Evolutionary conservation across 2,797 vertebrate genomes (phyloP).

Genomic region (Lindbergichthys nudifrons): DNA sequence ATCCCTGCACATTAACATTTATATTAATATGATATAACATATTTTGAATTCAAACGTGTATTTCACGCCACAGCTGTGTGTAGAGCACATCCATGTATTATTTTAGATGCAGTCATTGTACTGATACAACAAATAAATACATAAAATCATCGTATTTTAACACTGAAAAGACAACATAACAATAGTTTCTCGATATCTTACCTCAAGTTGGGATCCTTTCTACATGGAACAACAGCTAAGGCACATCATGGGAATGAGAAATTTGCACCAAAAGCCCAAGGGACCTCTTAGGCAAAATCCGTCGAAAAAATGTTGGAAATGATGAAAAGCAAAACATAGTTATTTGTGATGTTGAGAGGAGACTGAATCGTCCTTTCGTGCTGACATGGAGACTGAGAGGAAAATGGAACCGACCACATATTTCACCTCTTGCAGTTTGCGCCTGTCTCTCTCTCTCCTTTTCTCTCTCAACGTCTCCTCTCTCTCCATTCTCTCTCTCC

Average conservation of each 20-base stretch:
- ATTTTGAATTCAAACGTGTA: neutral
- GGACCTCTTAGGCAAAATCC: neutral
- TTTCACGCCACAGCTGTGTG: neutral
- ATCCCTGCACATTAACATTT: neutral
- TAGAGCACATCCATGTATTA: neutral
- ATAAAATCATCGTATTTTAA: neutral
- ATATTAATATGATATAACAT: neutral
- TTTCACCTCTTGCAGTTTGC: conserved; percentile 25
- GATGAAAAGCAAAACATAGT: neutral
- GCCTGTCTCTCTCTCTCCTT: neutral
- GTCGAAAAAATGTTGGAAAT: neutral
- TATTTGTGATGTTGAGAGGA: neutral
- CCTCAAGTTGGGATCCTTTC: conserved; percentile 40
- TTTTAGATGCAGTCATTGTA: neutral
- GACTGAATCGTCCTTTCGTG: neutral
- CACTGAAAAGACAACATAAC: neutral
- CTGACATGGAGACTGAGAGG: conserved; percentile 15
- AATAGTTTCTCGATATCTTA: conserved; percentile 18
- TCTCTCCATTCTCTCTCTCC: conserved; percentile 22
- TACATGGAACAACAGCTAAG: neutral
- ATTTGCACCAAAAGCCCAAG: conserved; percentile 42
- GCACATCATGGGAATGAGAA: neutral
- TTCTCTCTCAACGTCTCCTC: conserved; percentile 6
- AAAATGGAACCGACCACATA: conserved; percentile 55
- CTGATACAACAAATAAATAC: neutral